Base-by-base conservation (phyloP, 2,888 invertebrate genomes). In the Cylindroiulus punctatus region DNA sequence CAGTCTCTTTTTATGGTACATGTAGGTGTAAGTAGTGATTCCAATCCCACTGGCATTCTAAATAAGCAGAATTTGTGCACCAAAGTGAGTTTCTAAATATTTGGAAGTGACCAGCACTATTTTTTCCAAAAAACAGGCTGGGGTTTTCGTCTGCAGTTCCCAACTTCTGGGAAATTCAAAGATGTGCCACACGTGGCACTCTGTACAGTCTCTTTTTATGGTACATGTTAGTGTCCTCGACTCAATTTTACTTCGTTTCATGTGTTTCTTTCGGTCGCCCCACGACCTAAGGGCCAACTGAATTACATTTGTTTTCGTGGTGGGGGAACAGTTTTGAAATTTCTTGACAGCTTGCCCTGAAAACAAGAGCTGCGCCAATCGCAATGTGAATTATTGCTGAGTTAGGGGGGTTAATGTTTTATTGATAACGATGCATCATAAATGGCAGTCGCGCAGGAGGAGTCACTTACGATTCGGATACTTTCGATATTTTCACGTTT, bases 401-500 rank as follows among this genome's bases (percentile, higher is more conserved):
- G 57, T 65, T 65, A 65, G 65, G 65, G 47, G 26, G 65, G 22
- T 65, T 57, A 57, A 57, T 57, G 57, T 57, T 65, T 65, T 65
- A 65, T 65, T 65, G 65, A 65, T 65, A 65, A 65, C 22, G 26
- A 65, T 26, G 65, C 65, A 65, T 65, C 65, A 65, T 65, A 65
- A 65, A 65, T 26, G 65, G 65, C 65, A 65, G 26, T 65, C 22
- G 22, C 57, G 22, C 65, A 19, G 57, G 57, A n/a, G 57, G 26
- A 65, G 85, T 52, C 65, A 85, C 85, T 94, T 91, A 97, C 96
- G 97, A 95, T 91, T 98, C 97, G 3, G 97, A 96, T 19, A 97
- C 97, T 92, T 98, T 98, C 88, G 97, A 97, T 89, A 97, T 95
- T 91, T 97, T 95, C 88, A 97, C 95, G 90, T 96, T 97, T 88